Evolutionary conservation across 64 coral and sea anemone genomes (phyloP).

Genomic region (Cladopsammia gracilis): DNA sequence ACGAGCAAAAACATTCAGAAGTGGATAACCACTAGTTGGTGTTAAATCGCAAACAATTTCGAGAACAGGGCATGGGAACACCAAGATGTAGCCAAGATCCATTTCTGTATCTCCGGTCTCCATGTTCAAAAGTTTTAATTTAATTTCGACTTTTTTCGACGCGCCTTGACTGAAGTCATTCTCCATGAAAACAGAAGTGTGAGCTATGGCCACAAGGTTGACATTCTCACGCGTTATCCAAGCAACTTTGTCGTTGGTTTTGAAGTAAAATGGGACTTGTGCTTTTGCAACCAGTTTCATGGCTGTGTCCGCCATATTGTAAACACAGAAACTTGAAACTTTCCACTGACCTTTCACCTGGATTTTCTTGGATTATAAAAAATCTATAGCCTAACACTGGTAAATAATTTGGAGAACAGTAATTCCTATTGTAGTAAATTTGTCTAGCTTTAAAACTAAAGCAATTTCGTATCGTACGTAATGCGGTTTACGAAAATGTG

Average conservation of each 20-base stretch:
- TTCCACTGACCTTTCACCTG: too few relatives aligned
- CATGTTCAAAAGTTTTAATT: constrained; percentile 20
- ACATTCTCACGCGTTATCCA: constrained; percentile 24
- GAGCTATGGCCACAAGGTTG: constrained; percentile 1
- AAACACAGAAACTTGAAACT: too few relatives aligned
- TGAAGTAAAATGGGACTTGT: constrained; percentile 42
- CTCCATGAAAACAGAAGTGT: background rate
- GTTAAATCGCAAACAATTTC: constrained; percentile 47
- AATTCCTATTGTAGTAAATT: too few relatives aligned
- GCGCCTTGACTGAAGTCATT: background rate
- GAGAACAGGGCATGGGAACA: background rate
- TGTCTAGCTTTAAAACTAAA: too few relatives aligned
- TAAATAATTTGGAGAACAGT: too few relatives aligned
- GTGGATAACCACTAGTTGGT: background rate
- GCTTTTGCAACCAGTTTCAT: background rate
- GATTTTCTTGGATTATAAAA: too few relatives aligned
- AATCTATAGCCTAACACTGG: too few relatives aligned
- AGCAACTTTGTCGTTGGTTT: constrained; percentile 46
- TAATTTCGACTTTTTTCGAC: background rate
- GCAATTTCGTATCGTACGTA: too few relatives aligned
- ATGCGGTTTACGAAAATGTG: too few relatives aligned
- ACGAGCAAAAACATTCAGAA: constrained; percentile 20
- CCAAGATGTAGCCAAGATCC: background rate
- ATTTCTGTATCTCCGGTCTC: background rate
- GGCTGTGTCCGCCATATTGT: background rate